Evolutionary conservation across 2,113 vertebrate genomes (phyloP).

Genomic region (Herpetotheres cachinnans): DNA sequence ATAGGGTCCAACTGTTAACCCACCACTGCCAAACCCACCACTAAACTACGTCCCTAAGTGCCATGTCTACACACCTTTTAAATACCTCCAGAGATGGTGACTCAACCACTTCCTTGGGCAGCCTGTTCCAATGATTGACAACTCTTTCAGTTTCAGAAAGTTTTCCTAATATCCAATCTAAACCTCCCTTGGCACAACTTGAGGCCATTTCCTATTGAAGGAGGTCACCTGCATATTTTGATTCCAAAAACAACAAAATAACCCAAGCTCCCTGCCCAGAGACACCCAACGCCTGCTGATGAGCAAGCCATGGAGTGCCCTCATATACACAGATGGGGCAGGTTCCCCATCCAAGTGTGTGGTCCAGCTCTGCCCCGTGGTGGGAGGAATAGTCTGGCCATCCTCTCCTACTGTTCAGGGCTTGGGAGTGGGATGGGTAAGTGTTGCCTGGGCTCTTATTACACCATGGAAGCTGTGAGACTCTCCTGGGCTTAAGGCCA

Average conservation of each 20-base stretch:
- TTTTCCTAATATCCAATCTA: no score
- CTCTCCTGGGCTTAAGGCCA: background rate
- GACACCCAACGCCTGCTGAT: background rate
- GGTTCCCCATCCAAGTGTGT: background rate
- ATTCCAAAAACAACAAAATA: background rate
- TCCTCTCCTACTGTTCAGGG: background rate
- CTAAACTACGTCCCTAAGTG: no score
- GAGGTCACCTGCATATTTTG: background rate
- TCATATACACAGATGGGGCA: accelerated
- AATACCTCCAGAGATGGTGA: no score
- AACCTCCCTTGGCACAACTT: no score
- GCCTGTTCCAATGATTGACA: no score
- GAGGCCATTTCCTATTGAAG: background rate
- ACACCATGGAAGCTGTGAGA: background rate
- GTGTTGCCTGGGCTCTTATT: background rate
- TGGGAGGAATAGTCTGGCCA: background rate
- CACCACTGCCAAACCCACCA: no score
- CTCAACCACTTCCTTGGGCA: no score
- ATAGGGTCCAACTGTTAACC: no score
- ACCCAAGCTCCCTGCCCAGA: background rate
- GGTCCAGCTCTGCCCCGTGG: background rate
- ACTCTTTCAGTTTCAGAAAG: no score
- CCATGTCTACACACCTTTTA: no score
- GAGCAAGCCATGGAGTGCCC: background rate
- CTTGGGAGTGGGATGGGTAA: background rate